Evolutionary conservation across 2,797 vertebrate species (phyloP).

Genomic region (Sebastes itinus): DNA sequence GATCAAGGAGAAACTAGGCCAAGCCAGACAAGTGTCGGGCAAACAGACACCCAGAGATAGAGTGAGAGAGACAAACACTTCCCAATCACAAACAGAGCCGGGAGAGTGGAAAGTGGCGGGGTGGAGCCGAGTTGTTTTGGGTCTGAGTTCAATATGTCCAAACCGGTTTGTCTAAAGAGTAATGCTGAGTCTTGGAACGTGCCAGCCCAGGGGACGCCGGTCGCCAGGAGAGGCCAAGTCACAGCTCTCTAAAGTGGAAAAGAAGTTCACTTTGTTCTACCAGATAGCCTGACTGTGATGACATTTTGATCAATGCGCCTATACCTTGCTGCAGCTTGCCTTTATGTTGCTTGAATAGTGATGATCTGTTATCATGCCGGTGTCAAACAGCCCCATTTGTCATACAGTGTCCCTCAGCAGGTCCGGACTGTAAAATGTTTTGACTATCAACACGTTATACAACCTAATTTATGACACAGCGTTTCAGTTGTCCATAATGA

Average conservation of each 20-base stretch:
- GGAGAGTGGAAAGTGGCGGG: conserved; percentile 41
- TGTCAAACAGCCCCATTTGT: conserved; percentile 68
- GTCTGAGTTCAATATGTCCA: conserved; percentile 74
- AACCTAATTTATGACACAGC: conserved; percentile 61
- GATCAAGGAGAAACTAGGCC: conserved; percentile 79
- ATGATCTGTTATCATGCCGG: conserved; percentile 69
- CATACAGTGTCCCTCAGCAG: conserved; percentile 55
- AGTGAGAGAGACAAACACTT: conserved; percentile 68
- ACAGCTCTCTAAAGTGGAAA: conserved; percentile 54
- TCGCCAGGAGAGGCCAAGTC: conserved; percentile 40
- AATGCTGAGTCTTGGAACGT: conserved; percentile 57
- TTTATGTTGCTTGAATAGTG: conserved; percentile 70
- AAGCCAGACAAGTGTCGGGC: conserved; percentile 76
- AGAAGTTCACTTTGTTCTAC: conserved; percentile 64
- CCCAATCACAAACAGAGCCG: conserved; percentile 59
- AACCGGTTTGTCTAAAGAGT: conserved; percentile 77
- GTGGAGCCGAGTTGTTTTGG: conserved; percentile 60
- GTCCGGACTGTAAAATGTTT: conserved; percentile 46
- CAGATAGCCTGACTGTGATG: conserved; percentile 55
- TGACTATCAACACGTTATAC: conserved; percentile 60
- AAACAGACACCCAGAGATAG: conserved; percentile 65
- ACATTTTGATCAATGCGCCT: conserved; percentile 75
- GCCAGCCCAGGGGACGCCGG: conserved; percentile 47
- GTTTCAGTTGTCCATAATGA: conserved; percentile 59
- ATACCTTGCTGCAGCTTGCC: conserved; percentile 49